These are phyloP conservation scores for Melinaea marsaeus DNA, from an alignment of 2,888 invertebrate species.

Conservation along the genomic window DNA sequence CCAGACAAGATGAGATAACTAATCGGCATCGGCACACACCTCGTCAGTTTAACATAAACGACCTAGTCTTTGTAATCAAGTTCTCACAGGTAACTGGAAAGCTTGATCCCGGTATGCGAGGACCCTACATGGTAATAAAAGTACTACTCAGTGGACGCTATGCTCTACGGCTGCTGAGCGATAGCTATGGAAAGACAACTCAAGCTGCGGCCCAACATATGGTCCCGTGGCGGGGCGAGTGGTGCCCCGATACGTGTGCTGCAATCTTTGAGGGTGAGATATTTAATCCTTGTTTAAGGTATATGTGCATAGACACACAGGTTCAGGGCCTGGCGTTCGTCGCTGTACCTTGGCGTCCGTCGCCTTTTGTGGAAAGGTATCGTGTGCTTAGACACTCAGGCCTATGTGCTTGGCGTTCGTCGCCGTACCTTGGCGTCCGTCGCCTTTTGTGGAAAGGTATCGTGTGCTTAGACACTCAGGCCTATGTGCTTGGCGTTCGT, in stretches of 20 bases:
- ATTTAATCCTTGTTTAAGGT: conserved; percentile 1
- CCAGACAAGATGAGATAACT: too few relatives aligned
- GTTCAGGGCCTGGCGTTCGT: conserved; percentile 7
- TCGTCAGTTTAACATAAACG: too few relatives aligned
- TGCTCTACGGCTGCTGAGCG: conserved; percentile 26
- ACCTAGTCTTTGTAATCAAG: too few relatives aligned
- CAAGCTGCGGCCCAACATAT: conserved; percentile 30
- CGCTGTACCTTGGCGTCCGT: too few relatives aligned
- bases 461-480: too few relatives aligned
- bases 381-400: too few relatives aligned
- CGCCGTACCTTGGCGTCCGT: too few relatives aligned
- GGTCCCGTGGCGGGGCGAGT: conserved; percentile 31
- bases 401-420: too few relatives aligned
- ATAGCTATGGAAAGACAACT: conserved; percentile 28
- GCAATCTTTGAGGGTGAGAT: conserved; percentile 20
- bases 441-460: too few relatives aligned
- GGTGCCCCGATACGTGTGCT: conserved; percentile 23
- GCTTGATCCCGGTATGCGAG: conserved; percentile 30
- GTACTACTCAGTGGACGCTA: conserved; percentile 21
- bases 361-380: too few relatives aligned
- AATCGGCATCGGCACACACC: too few relatives aligned
- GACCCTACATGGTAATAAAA: conserved; percentile 23
- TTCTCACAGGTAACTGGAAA: conserved; percentile 19
- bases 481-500: too few relatives aligned
- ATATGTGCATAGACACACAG: conserved; percentile 7